Base-by-base conservation (phyloP, 2,113 vertebrate species). In the Sclerurus mexicanus region DNA sequence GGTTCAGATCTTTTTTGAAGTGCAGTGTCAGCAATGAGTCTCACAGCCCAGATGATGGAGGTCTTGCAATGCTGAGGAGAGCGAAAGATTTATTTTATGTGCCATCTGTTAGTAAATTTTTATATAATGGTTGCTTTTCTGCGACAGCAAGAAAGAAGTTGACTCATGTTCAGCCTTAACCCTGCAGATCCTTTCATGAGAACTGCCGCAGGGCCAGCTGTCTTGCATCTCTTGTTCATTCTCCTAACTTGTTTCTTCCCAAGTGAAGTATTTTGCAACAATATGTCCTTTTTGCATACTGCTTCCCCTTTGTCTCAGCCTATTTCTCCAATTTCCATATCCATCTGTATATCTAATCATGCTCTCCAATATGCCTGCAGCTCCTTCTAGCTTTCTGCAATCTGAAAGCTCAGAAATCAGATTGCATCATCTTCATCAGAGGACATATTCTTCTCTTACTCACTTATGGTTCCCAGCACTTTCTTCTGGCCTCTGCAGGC, bases 221-320 rank as follows among this genome's bases (percentile, higher is more conserved):
- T 55, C 92, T 94, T 50, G 71, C 19, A 15, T 90, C 83, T 75
- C 76, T 76, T 80, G 67, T 76, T 95, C 47, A 28, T 91, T 60
- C 75, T 86, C 39, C 63, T 24, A 72, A 93, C 40, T 87, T 85
- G 55, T 12, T 86, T 92, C 59, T 88, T 90, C 80, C 72, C 47
- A 56, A 77, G 37, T 88, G 40, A 91, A 94, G 40, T 90, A 62
- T 93, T 93, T 94, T 84, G 72, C 83, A 81, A 84, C 83, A 89
- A 27, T 88, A 92, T 74, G 86, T 92, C 39, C 55, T 63, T 92
- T 92, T 67, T 74, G 55, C 82, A 42, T 60, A 8, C 37, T 66
- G 59, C 46, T 76, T 69, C 6, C 55, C 71, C 59, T 88, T 88
- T 94, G 15, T 77, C 59, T 77, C 77, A 89, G 63, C 68, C 72